Percentiles rank a stretch among this genome's conserved stretches.
Conservation (phyloP, 2,888 invertebrate species). For the Geophilus truncorum region DNA sequence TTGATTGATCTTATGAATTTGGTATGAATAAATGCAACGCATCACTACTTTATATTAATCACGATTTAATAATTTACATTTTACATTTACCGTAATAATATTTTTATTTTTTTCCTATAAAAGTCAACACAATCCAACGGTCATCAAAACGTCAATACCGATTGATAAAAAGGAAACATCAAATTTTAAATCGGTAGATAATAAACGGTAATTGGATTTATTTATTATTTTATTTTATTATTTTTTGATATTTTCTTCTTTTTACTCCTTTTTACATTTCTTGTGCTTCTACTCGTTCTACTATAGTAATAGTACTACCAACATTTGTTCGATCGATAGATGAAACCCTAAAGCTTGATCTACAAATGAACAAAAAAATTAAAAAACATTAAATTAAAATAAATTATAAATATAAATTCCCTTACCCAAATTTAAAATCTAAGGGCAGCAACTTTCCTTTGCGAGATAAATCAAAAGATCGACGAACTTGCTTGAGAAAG, state of each 20-base stretch:
- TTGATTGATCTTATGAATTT: slow-evolving; percentile 36
- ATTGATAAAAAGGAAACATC: too few relatives aligned
- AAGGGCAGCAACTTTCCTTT: neutral
- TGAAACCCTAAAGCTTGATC: neutral
- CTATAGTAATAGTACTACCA: neutral
- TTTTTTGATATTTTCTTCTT: too few relatives aligned
- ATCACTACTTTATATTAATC: neutral
- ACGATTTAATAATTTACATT: neutral
- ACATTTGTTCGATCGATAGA: neutral
- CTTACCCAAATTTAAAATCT: slow-evolving; percentile 29
- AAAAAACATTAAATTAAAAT: neutral
- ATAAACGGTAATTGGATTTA: too few relatives aligned
- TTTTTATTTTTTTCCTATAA: too few relatives aligned
- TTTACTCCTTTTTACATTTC: too few relatives aligned
- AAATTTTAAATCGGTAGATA: too few relatives aligned
- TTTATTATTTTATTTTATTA: too few relatives aligned
- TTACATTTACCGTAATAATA: too few relatives aligned
- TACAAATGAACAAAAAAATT: neutral
- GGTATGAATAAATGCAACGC: neutral
- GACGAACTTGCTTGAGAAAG: slow-evolving; percentile 20
- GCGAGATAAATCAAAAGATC: neutral
- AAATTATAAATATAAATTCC: neutral
- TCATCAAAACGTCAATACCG: too few relatives aligned
- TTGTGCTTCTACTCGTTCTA: too few relatives aligned
- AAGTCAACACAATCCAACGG: too few relatives aligned